These are phyloP conservation scores for Psephotus haematonotus DNA, from an alignment of 2,113 vertebrate species.

Conservation along the genomic window DNA sequence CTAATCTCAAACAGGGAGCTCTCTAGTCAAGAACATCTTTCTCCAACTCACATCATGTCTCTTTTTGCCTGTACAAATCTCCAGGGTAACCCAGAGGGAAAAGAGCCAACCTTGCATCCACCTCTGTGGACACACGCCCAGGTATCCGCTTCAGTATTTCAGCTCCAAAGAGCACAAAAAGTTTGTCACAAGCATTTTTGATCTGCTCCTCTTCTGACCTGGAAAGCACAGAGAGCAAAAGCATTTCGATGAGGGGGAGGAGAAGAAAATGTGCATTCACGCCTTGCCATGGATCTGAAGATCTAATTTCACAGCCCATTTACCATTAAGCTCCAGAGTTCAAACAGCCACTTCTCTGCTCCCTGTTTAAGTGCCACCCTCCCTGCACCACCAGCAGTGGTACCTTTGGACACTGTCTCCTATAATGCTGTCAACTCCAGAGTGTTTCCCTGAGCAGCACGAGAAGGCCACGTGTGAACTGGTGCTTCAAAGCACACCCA, in stretches of 20 bases:
- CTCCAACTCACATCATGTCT: not conserved
- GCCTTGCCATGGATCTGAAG: not conserved
- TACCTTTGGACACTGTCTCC: not conserved
- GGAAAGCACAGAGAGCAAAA: not conserved
- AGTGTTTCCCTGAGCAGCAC: not conserved
- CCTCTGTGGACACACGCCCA: constrained; percentile 95
- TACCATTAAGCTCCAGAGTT: not conserved
- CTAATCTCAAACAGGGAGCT: not conserved
- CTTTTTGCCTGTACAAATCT: not conserved
- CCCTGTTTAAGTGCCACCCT: not conserved
- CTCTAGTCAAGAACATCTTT: not conserved
- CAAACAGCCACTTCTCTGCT: not conserved
- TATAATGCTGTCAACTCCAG: not conserved
- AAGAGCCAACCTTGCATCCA: constrained; percentile 89
- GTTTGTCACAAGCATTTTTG: constrained; percentile 88
- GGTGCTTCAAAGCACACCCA: not conserved
- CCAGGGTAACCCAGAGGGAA: not conserved
- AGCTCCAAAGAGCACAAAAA: constrained; percentile 91
- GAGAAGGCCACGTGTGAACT: not conserved
- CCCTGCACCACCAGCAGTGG: not conserved
- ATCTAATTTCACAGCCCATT: not conserved
- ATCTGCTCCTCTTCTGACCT: constrained; percentile 91
- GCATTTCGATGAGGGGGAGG: not conserved
- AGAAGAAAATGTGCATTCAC: not conserved
- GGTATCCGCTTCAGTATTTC: constrained; percentile 97